Conservation (phyloP, 2,113 vertebrate species). For the Meles meles region DNA sequence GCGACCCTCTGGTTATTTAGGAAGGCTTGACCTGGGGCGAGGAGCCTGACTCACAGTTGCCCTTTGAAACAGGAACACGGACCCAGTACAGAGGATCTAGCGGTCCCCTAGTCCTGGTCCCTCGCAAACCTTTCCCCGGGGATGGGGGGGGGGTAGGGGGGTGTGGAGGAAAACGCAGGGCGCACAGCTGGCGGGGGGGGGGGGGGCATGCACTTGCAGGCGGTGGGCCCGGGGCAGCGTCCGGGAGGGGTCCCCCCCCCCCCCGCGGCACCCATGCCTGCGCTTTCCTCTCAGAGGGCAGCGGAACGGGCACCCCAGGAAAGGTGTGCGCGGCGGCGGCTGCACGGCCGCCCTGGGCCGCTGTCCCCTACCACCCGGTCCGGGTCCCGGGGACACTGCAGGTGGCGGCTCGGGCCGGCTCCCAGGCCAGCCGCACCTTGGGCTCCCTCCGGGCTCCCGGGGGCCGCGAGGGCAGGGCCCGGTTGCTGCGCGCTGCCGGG, state of each 20-base stretch:
- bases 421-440: background rate
- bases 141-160: background rate
- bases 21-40: background rate
- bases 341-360: accelerated
- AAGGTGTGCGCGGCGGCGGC: background rate
- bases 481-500: accelerated
- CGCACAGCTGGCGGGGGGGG: background rate
- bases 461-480: accelerated
- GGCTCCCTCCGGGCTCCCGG: no score
- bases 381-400: background rate
- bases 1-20: background rate
- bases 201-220: background rate
- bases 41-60: background rate
- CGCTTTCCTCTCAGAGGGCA: background rate
- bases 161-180: background rate
- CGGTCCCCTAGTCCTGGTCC: accelerated
- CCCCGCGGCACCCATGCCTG: no score
- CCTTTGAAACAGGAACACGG: background rate
- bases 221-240: background rate
- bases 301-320: background rate
- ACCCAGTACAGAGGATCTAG: background rate
- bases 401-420: background rate
- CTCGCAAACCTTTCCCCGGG: background rate
- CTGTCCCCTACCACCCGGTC: background rate
- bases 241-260: background rate